phyloP scores from a whole-genome alignment of 2,888 invertebrate genomes.

The Tinea semifulvella region DNA sequence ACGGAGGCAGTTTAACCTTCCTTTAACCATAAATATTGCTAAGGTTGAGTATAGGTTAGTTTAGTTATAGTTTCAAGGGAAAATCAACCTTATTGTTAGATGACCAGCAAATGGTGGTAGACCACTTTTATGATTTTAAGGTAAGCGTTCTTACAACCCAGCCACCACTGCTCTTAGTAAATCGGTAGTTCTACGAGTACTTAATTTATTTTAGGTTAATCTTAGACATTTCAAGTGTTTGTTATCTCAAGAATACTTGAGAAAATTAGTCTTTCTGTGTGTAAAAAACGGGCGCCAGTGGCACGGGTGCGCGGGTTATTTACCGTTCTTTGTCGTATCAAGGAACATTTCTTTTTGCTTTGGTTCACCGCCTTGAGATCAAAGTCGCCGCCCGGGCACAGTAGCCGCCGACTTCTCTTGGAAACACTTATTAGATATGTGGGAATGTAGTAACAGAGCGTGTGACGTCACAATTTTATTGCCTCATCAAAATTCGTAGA shows the following conservation, averaged over 20 bases:
- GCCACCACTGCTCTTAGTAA: no score
- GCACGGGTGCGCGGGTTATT: slow-evolving; percentile 42
- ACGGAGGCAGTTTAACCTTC: no score
- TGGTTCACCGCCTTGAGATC: slow-evolving; percentile 33
- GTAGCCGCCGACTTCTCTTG: slow-evolving; percentile 45
- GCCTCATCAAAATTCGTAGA: slow-evolving; percentile 37
- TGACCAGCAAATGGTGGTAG: no score
- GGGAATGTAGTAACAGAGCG: slow-evolving; percentile 38
- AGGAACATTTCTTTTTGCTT: slow-evolving; percentile 32
- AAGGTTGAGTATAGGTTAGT: no score
- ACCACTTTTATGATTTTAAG: no score
- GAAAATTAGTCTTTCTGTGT: slow-evolving; percentile 34
- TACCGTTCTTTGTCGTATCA: slow-evolving; percentile 58
- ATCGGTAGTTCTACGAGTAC: no score
- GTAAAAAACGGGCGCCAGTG: slow-evolving; percentile 46
- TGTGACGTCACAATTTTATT: slow-evolving; percentile 39
- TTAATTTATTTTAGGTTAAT: no score
- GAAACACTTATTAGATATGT: slow-evolving; percentile 29
- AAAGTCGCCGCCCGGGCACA: slow-evolving; percentile 44
- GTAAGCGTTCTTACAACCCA: no score
- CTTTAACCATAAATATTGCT: no score
- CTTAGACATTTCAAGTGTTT: slow-evolving; percentile 8
- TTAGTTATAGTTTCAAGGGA: no score
- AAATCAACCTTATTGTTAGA: no score
- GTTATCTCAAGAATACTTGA: slow-evolving; percentile 8